Base-by-base conservation (phyloP, 1,140 invertebrate species). In the Melitaea cinxia region DNA sequence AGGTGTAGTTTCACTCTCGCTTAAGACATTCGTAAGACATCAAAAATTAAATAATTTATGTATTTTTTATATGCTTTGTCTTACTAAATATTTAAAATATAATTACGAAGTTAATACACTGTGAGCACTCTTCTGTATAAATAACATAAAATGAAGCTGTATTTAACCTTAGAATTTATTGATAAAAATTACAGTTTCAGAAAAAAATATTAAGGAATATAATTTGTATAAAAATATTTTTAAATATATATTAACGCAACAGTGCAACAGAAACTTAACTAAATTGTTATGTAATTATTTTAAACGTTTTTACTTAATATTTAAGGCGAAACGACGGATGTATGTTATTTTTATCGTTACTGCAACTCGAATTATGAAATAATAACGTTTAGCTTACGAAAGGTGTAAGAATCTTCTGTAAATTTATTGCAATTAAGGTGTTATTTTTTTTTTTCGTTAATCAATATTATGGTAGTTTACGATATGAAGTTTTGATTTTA, bases 281-380 rank as follows among this genome's bases (percentile, higher is more conserved):
- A 85, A 85, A 88, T 84, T 80, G 65, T 81, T 67, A 76, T 57
- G 73, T 84, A 83, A 88, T 88, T 86, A 88, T 86, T 86, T 85
- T 88, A 88, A 88, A 85, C 83, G 83, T 72, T 86, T 83, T 83
- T 78, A 80, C 78, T 82, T 84, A 80, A 85, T 88, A 88, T 86
- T 83, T 85, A 77, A 85, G 74, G 77, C 69, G 75, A 82, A 80
- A 75, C 75, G 42, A 59, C 64, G 75, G 79, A 80, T 82, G 70
- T 65, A 77, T 80, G 80, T 65, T 65, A 58, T 85, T 84, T 85
- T 88, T 83, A 82, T 79, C 75, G 75, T 80, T 73, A 78, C 53
- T 28, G 63, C 63, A 64, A 75, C 69, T 72, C 71, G 72, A 83
- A 80, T 83, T 84, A 81, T 81, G 70, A 81, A 82, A 81, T 80